These are phyloP conservation scores for Trissolcus brochymenae DNA, from an alignment of 2,888 invertebrate genomes.

Conservation along the genomic window DNA sequence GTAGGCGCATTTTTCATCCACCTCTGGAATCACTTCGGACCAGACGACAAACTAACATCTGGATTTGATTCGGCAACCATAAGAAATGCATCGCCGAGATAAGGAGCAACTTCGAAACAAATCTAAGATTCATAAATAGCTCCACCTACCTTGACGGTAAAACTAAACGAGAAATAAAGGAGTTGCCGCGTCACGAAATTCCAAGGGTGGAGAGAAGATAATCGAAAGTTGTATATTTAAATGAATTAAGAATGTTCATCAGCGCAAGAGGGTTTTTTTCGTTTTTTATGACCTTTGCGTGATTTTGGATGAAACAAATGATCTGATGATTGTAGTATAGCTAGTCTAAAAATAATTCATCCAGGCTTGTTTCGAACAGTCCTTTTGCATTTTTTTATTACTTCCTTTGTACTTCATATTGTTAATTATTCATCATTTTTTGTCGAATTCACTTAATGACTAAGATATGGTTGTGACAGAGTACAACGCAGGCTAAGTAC, in stretches of 20 bases:
- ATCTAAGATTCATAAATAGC: constrained; percentile 64
- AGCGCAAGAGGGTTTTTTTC: background rate
- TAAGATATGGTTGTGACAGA: constrained; percentile 45
- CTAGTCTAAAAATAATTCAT: constrained; percentile 56
- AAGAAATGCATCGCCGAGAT: constrained; percentile 74
- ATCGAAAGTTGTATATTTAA: constrained; percentile 56
- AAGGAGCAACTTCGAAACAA: constrained; percentile 54
- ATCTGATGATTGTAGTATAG: constrained; percentile 1
- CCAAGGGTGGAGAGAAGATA: constrained; percentile 68
- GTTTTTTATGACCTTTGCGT: constrained; percentile 70
- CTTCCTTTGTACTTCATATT: constrained; percentile 52
- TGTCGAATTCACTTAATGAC: constrained; percentile 47
- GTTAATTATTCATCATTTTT: background rate
- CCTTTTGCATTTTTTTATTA: constrained; percentile 57
- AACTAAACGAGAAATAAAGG: constrained; percentile 32
- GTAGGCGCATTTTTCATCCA: constrained; percentile 69
- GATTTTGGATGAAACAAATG: constrained; percentile 41
- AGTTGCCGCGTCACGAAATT: constrained; percentile 62
- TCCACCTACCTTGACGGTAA: constrained; percentile 70
- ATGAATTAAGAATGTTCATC: constrained; percentile 16
- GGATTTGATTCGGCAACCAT: constrained; percentile 67
- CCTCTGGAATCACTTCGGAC: constrained; percentile 70
- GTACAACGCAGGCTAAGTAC: constrained; percentile 12
- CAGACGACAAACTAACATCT: constrained; percentile 1
- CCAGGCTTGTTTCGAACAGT: constrained; percentile 56